Base-by-base conservation (phyloP, 2,888 invertebrate genomes). In the Neria commutata region DNA sequence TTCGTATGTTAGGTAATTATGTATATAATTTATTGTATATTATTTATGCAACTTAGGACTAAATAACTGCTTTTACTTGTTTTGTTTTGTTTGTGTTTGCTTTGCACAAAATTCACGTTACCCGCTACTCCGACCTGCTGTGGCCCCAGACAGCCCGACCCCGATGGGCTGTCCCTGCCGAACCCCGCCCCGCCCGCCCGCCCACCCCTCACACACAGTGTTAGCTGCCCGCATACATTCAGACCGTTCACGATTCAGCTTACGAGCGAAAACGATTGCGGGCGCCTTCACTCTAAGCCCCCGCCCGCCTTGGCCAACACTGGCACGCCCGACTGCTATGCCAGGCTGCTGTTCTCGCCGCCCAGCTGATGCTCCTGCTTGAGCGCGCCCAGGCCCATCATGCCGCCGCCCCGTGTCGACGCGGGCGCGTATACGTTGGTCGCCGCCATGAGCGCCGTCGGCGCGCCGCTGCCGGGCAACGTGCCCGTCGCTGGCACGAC, bases 361-460 rank as follows among this genome's bases (percentile, higher is more conserved):
- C 60, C 57, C 59, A 76, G 68, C 45, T 74, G 67, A 55, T 75
- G 75, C 61, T 75, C 76, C 60, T 76, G 71, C 25, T 76, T 74
- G 33, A 61, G 10, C 16, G 62, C 14, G 40, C 64, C 65, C 33
- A 72, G 66, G 48, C 75, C 73, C 74, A 75, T 76, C 29, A 75
- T 55, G 16, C 72, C 65, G 60, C 68, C 29, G 69, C 67, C 40
- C 65, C 67, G 23, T 56, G 67, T 69, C 34, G 66, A 68, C 54
- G 66, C 67, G 5, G 67, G 63, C 51, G 68, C 67, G n/a, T n/a
- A n/a, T n/a, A n/a, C n/a, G n/a, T n/a, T n/a, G n/a, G n/a, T n/a
- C 45, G 66, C 62, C 17, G 65, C 56, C 50, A 65, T 60, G n/a
- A 2, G 64, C 73, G 2, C 64, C 65, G 1, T 67, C 67, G 21